Percentiles rank a stretch among this genome's conserved stretches.
phyloP scores from a whole-genome alignment of 2,888 invertebrate genomes.

The Steinernema hermaphroditum region DNA sequence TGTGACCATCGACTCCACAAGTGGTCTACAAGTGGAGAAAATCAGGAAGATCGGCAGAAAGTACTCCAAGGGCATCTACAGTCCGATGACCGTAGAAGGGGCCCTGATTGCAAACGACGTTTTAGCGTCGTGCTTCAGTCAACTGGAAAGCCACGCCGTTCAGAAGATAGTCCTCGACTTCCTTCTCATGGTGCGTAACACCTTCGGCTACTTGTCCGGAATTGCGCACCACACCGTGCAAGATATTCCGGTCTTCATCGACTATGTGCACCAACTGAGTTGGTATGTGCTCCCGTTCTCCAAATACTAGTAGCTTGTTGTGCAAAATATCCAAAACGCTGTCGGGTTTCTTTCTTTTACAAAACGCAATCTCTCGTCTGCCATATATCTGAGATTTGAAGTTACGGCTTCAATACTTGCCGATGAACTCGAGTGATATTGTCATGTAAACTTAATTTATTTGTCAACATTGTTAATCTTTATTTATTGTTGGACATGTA shows the following conservation, averaged over 20 bases:
- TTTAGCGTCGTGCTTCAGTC: slow-evolving; percentile 64
- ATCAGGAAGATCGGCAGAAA: slow-evolving; percentile 52
- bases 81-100: slow-evolving; percentile 66
- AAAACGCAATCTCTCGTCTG: slow-evolving; percentile 14
- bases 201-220: slow-evolving; percentile 50
- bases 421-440: slow-evolving; percentile 30
- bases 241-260: slow-evolving; percentile 57
- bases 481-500: slow-evolving; percentile 22
- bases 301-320: slow-evolving; percentile 44
- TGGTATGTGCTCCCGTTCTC: slow-evolving; percentile 61
- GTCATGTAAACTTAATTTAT: slow-evolving; percentile 7
- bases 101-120: slow-evolving; percentile 59
- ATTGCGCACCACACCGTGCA: slow-evolving; percentile 40
- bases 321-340: slow-evolving; percentile 13
- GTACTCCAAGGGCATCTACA: slow-evolving; percentile 60
- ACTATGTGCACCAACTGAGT: slow-evolving; percentile 56
- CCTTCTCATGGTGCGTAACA: slow-evolving; percentile 52
- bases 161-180: slow-evolving; percentile 64
- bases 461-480: slow-evolving; percentile 22
- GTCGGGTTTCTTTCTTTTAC: slow-evolving; percentile 25
- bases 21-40: slow-evolving; percentile 19
- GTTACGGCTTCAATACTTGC: slow-evolving; percentile 4
- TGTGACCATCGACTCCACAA: slow-evolving; percentile 44
- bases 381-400: slow-evolving; percentile 29
- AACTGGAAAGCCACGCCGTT: slow-evolving; percentile 60